Evolutionary conservation across 2,888 invertebrate species (phyloP).

Genomic region (Asteroscopus sphinx): DNA sequence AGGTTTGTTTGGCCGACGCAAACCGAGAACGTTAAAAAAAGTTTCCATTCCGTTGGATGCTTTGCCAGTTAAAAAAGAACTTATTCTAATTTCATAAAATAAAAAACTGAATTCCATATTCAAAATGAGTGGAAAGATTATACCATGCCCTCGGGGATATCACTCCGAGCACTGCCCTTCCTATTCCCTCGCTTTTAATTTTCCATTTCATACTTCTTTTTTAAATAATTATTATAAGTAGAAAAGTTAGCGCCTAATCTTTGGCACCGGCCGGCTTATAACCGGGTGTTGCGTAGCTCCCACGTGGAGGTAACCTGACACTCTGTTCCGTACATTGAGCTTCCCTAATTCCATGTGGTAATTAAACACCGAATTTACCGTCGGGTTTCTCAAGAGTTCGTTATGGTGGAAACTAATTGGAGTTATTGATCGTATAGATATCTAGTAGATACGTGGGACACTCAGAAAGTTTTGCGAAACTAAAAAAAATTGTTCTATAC

Average conservation of each 20-base stretch:
- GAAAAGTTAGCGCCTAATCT: constrained; percentile 43
- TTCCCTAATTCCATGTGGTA: constrained; percentile 60
- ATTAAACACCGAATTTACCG: constrained; percentile 51
- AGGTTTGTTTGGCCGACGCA: not conserved
- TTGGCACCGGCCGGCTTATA: constrained; percentile 42
- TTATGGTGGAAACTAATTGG: constrained; percentile 4
- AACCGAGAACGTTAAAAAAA: not conserved
- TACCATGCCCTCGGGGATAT: too few relatives aligned
- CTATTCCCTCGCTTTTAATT: not conserved
- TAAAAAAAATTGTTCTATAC: too few relatives aligned
- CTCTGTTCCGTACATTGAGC: constrained; percentile 47
- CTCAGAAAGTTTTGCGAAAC: too few relatives aligned
- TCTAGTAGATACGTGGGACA: too few relatives aligned
- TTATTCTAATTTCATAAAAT: too few relatives aligned
- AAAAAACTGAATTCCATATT: too few relatives aligned
- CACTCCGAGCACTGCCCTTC: too few relatives aligned
- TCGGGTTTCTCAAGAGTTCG: constrained; percentile 51
- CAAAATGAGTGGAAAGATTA: too few relatives aligned
- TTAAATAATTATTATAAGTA: constrained; percentile 20
- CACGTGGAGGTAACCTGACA: constrained; percentile 43
- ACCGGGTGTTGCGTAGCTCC: constrained; percentile 20
- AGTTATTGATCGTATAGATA: not conserved
- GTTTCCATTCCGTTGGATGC: not conserved
- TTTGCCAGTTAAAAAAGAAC: too few relatives aligned
- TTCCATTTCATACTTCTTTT: not conserved